These are phyloP conservation scores for Tetragonula carbonaria DNA, from an alignment of 2,888 invertebrate species.

Conservation along the genomic window DNA sequence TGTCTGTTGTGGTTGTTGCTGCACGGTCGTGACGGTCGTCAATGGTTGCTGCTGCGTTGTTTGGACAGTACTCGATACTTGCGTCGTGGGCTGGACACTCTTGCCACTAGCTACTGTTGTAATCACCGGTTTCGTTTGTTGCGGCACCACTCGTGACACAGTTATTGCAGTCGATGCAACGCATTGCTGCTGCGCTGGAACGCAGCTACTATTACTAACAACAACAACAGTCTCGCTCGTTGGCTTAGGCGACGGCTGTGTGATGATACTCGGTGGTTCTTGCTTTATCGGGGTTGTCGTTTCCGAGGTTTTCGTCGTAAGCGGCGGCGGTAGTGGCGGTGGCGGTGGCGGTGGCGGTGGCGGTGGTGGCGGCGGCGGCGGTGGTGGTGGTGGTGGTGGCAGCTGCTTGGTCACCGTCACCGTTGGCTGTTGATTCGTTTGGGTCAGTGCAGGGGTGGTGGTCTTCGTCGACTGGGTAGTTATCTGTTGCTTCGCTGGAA, in stretches of 20 bases:
- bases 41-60: slow-evolving; percentile 63
- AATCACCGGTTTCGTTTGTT: slow-evolving; percentile 69
- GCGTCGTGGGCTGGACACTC: slow-evolving; percentile 60
- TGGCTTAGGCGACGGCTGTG: slow-evolving; percentile 62
- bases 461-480: slow-evolving; percentile 56
- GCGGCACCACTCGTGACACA: slow-evolving; percentile 60
- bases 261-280: slow-evolving; percentile 26
- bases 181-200: slow-evolving; percentile 60
- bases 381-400: slow-evolving; percentile 22
- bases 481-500: slow-evolving; percentile 66
- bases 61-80: slow-evolving; percentile 66
- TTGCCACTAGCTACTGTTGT: slow-evolving; percentile 65
- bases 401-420: slow-evolving; percentile 60
- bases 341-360: too few relatives aligned
- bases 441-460: slow-evolving; percentile 41
- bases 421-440: slow-evolving; percentile 53
- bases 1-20: slow-evolving; percentile 67
- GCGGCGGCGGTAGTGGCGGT: slow-evolving; percentile 36
- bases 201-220: slow-evolving; percentile 22
- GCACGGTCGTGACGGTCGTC: slow-evolving; percentile 63
- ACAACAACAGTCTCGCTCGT: slow-evolving; percentile 35
- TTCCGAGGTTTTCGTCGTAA: slow-evolving; percentile 43
- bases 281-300: slow-evolving; percentile 36
- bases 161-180: slow-evolving; percentile 59
- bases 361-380: too few relatives aligned